Conservation (phyloP, 37 sponge, comb jelly and placozoan genomes). For the Spongilla lacustris region DNA sequence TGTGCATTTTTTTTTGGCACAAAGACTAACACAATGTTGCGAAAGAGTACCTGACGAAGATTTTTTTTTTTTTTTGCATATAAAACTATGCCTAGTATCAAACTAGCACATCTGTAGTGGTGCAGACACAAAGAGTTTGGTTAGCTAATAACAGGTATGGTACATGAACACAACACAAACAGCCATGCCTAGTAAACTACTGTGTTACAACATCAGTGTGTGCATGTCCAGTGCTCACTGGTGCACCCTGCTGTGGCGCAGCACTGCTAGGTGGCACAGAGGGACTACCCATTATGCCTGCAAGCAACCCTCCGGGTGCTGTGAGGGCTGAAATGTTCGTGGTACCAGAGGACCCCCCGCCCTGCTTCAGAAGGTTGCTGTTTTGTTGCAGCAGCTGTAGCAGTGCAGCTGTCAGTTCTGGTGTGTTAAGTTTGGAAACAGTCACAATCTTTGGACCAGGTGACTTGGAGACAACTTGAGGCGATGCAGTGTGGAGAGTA, state of each 20-base stretch:
- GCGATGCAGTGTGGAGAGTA: not conserved
- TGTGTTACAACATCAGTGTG: not conserved
- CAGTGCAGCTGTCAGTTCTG: conserved; percentile 14
- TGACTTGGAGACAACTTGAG: conserved; percentile 18
- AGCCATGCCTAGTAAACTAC: not conserved
- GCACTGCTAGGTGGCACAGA: not conserved
- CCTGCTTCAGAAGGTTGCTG: not conserved
- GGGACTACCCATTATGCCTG: not conserved
- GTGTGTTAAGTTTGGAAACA: conserved; percentile 37
- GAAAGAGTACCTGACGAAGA: not conserved
- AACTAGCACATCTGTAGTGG: not conserved
- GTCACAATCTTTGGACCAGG: conserved; percentile 62
- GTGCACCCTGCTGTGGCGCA: not conserved
- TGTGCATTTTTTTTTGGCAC: not conserved
- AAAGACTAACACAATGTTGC: not conserved
- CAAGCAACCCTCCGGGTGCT: not conserved
- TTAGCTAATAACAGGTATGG: not conserved
- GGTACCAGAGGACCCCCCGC: not conserved
- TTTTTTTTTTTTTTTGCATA: not conserved
- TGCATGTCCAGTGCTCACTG: not conserved
- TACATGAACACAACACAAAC: not conserved
- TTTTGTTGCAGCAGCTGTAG: conserved; percentile 52
- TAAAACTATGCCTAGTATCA: conserved; percentile 1
- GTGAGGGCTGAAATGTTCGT: not conserved
- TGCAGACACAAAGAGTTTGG: not conserved